phyloP scores from a whole-genome alignment of 2,113 vertebrate species.

The Ascaphus truei region DNA sequence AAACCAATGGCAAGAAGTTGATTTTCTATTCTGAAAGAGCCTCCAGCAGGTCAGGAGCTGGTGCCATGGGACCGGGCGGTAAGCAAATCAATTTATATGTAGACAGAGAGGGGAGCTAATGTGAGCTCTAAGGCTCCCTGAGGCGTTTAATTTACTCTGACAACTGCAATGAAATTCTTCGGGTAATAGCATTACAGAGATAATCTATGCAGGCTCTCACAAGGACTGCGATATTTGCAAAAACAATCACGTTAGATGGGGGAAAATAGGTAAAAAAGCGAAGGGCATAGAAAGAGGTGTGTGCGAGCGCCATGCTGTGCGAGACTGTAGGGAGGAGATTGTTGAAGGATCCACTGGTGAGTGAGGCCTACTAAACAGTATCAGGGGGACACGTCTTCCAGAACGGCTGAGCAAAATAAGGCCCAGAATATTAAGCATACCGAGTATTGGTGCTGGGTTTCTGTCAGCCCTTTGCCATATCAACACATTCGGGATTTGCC shows the following conservation, averaged over 20 bases:
- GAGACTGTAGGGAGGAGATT: too few relatives aligned
- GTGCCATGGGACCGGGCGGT: slow-evolving; percentile 27
- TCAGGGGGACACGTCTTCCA: too few relatives aligned
- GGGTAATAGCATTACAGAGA: slow-evolving; percentile 33
- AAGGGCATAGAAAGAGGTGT: background rate
- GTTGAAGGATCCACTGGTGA: too few relatives aligned
- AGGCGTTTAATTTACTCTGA: slow-evolving; percentile 38
- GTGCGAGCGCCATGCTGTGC: too few relatives aligned
- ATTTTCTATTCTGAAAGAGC: slow-evolving; percentile 30
- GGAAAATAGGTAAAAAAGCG: background rate
- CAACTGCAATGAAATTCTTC: slow-evolving; percentile 33
- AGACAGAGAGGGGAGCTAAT: slow-evolving; percentile 35
- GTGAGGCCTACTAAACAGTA: too few relatives aligned
- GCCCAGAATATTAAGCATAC: too few relatives aligned
- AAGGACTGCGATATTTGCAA: slow-evolving; percentile 12
- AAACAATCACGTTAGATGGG: slow-evolving; percentile 25
- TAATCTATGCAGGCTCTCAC: slow-evolving; percentile 32
- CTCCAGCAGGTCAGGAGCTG: slow-evolving; percentile 17
- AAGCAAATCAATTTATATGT: slow-evolving; percentile 38
- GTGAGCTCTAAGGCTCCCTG: slow-evolving; percentile 17
- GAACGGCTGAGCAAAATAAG: too few relatives aligned
- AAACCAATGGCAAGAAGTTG: slow-evolving; percentile 28
- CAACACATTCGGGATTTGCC: too few relatives aligned
- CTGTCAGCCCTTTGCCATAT: too few relatives aligned
- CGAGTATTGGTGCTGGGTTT: too few relatives aligned